Base-by-base conservation (phyloP, 2,888 invertebrate species). In the Plusia festucae region DNA sequence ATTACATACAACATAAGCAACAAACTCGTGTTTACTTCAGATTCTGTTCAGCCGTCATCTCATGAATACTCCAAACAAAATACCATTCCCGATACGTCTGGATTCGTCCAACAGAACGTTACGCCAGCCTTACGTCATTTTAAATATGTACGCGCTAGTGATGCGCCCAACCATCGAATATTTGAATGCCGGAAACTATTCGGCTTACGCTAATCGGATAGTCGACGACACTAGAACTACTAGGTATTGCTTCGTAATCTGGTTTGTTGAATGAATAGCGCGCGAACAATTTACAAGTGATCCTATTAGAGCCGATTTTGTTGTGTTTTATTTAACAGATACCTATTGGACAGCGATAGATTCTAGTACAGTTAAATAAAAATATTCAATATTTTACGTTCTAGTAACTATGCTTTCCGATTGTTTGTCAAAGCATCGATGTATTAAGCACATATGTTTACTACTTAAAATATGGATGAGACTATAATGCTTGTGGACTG, bases 161-260 rank as follows among this genome's bases (percentile, higher is more conserved):
- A 64, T 56, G 73, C 20, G 56, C 34, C 22, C 30, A 30, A 34
- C 60, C 46, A 22, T 20, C 30, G 58, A 59, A 61, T 61, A 34
- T 60, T 52, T 40, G 52, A 54, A 27, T 30, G 40, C 34, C 52
- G 65, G 60, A 60, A 65, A 76, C 76, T 73, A 66, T 71, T 60
- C 76, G 76, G 76, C 65, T 76, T 66, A 63, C 59, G 62, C 53
- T 73, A 76, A 76, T 70, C 76, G 76, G 76, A 73, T 76, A 76
- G 57, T 73, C 65, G 57, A 20, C 46, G 46, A 49, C n/a, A n/a
- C n/a, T n/a, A n/a, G n/a, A n/a, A n/a, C n/a, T 57, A 59, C 53
- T 70, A 53, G 55, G 76, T 70, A 64, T 75, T 61, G 64, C 75
- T 70, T n/a, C 32, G 71, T 76, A 70, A 65, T 65, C 73, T 65